Evolutionary conservation across 2,797 vertebrate genomes (phyloP).

Genomic region (Tapirus indicus): DNA sequence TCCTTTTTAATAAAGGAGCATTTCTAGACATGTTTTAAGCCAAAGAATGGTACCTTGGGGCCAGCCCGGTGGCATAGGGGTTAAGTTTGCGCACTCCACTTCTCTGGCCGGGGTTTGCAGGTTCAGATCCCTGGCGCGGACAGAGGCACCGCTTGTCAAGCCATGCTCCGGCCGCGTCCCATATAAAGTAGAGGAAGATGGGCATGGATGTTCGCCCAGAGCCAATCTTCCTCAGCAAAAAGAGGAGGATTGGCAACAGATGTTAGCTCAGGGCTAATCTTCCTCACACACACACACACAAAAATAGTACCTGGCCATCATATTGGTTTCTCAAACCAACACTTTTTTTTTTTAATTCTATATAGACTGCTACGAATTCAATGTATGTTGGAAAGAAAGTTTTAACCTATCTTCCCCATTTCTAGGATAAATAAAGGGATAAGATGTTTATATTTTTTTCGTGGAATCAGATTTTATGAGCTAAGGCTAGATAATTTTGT

Average conservation of each 20-base stretch:
- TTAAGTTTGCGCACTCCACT: too few species aligned
- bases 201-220: too few species aligned
- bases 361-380: background rate
- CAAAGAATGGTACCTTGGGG: background rate
- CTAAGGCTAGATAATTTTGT: background rate
- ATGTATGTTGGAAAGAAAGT: background rate
- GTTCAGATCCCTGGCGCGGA: too few species aligned
- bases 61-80: too few species aligned
- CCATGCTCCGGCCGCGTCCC: too few species aligned
- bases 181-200: too few species aligned
- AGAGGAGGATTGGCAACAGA: too few species aligned
- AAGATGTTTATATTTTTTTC: background rate
- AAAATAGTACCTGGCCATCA: background rate
- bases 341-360: background rate
- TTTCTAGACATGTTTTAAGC: conserved; percentile 43
- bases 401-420: background rate
- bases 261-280: too few species aligned
- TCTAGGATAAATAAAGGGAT: background rate
- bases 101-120: too few species aligned
- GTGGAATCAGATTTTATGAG: conserved; percentile 4
- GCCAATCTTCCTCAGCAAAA: too few species aligned
- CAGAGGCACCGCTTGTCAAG: too few species aligned
- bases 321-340: background rate
- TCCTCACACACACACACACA: background rate
- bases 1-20: background rate